A percentile compares a stretch with the other conserved stretches of the same genome.
Evolutionary conservation across 2,888 invertebrate species (phyloP).

Genomic region (Poecilus cupreus): DNA sequence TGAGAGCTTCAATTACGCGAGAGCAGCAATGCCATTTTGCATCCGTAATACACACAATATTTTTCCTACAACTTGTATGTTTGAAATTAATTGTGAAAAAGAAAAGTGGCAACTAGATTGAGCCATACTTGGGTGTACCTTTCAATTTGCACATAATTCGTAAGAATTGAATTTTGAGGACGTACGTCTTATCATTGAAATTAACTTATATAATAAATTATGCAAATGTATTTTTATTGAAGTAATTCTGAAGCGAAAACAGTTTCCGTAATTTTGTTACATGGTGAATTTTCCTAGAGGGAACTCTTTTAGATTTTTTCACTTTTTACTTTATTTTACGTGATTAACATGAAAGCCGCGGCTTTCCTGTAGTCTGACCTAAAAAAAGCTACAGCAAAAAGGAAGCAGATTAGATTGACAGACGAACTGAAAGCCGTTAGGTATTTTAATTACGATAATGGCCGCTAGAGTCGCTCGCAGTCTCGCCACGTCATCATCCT

Average conservation of each 20-base stretch:
- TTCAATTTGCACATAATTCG: not conserved
- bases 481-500: constrained; percentile 36
- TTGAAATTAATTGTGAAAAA: no score
- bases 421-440: constrained; percentile 55
- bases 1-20: no score
- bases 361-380: constrained; percentile 40
- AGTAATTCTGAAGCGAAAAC: constrained; percentile 35
- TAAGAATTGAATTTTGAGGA: not conserved
- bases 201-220: constrained; percentile 35
- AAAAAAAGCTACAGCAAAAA: constrained; percentile 48
- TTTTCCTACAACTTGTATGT: no score
- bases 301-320: constrained; percentile 39
- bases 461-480: constrained; percentile 21
- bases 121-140: no score
- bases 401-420: constrained; percentile 54
- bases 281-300: constrained; percentile 42
- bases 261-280: constrained; percentile 40
- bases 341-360: constrained; percentile 51
- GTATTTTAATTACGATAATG: constrained; percentile 55
- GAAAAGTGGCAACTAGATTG: no score
- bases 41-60: no score
- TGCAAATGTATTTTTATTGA: constrained; percentile 21
- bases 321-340: constrained; percentile 49
- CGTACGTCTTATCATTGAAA: constrained; percentile 3
- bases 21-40: no score